phyloP scores from a whole-genome alignment of 1,140 invertebrate genomes.

The Neodiprion lecontei region DNA sequence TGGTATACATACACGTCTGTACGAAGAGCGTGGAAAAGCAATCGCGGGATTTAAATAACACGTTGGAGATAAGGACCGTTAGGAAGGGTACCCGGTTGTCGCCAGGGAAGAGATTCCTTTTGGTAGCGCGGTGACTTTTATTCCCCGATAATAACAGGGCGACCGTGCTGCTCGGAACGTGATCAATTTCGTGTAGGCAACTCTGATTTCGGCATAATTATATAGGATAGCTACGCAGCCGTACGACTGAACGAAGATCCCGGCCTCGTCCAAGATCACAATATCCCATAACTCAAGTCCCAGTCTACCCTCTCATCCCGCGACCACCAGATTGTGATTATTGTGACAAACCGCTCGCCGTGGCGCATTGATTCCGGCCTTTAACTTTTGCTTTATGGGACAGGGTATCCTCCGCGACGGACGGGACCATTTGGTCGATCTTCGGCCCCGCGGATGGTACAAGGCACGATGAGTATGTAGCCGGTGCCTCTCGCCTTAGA shows the following conservation, averaged over 20 bases:
- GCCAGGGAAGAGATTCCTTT: background rate
- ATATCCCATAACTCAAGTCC: conserved; percentile 1
- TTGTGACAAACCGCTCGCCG: conserved; percentile 4
- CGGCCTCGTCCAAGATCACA: background rate
- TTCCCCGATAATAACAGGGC: conserved; percentile 6
- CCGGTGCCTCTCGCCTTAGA: background rate
- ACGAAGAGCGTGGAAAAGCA: background rate
- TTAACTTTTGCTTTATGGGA: background rate
- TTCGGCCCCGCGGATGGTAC: no score
- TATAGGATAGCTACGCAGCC: background rate
- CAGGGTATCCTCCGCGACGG: background rate
- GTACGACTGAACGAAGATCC: background rate
- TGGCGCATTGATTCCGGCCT: conserved; percentile 3
- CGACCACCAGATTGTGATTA: conserved; percentile 7
- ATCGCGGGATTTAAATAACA: conserved; percentile 5
- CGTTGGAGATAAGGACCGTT: background rate
- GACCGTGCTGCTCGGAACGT: conserved; percentile 1
- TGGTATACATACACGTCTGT: no score
- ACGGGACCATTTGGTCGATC: no score
- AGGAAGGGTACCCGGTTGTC: conserved; percentile 1
- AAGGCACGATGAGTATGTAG: no score
- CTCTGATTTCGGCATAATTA: conserved; percentile 7
- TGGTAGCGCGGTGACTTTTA: conserved; percentile 4
- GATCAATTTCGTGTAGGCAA: conserved; percentile 7
- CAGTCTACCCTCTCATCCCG: conserved; percentile 1